phyloP scores from a whole-genome alignment of 2,888 invertebrate species.

The Gastracanthus pulcherrimus region DNA sequence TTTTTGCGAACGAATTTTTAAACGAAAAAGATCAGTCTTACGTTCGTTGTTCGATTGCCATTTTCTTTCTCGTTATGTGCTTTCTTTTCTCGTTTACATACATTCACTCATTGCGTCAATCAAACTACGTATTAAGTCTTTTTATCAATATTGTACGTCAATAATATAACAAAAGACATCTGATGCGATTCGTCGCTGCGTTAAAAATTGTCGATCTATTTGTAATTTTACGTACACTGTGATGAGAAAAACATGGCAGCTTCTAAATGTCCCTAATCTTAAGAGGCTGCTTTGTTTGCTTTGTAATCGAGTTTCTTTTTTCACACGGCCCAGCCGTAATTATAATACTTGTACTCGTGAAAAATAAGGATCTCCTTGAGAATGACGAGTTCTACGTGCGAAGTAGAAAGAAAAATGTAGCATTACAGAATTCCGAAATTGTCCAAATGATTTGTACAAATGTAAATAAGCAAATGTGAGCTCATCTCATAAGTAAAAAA shows the following conservation, averaged over 20 bases:
- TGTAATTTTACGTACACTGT: neutral
- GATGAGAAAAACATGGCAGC: conserved; percentile 9
- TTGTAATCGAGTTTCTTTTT: neutral
- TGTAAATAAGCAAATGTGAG: no score
- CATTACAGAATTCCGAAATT: no score
- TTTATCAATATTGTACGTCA: conserved; percentile 8
- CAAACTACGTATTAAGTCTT: conserved; percentile 5
- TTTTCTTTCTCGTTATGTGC: neutral
- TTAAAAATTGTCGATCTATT: no score
- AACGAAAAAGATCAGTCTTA: conserved; percentile 50
- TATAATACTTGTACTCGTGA: no score
- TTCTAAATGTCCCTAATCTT: neutral
- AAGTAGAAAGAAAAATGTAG: no score
- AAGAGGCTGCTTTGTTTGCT: conserved; percentile 8
- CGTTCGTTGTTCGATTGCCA: conserved; percentile 35
- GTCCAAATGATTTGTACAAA: no score
- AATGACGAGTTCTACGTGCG: no score
- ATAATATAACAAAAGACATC: no score
- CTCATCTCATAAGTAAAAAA: neutral
- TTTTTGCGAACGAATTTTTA: conserved; percentile 21
- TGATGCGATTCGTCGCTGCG: neutral
- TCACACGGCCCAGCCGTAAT: neutral
- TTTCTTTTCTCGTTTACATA: neutral
- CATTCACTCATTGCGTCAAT: neutral
- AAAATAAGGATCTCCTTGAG: no score